A percentile compares a stretch with the other conserved stretches of the same genome.
phyloP scores from a whole-genome alignment of 2,113 vertebrate genomes.

The Daboia siamensis region DNA sequence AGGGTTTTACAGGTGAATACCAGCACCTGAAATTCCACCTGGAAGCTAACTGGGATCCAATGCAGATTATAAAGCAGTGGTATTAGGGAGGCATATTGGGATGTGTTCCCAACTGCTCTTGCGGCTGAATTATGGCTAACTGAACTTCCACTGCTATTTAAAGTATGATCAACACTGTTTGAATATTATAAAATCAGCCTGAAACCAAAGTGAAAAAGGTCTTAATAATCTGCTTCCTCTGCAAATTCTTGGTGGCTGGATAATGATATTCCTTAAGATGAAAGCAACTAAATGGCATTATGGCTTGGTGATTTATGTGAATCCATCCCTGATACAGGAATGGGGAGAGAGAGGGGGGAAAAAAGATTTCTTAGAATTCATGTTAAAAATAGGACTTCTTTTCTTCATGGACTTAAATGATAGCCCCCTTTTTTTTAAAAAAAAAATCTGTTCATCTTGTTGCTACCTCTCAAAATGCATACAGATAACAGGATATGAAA shows the following conservation, averaged over 20 bases:
- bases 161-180: neutral
- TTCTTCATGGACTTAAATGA: neutral
- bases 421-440: neutral
- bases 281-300: neutral
- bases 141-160: neutral
- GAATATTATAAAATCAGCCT: neutral
- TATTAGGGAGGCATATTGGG: neutral
- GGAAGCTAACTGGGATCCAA: neutral
- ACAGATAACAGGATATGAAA: neutral
- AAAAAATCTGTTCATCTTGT: neutral
- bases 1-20: neutral
- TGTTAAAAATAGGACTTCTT: neutral
- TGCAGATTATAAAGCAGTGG: neutral
- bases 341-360: neutral
- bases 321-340: neutral
- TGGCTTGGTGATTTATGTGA: neutral
- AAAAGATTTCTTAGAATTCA: neutral
- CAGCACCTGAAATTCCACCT: neutral
- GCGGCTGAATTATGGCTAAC: neutral
- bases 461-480: neutral
- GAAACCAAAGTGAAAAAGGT: neutral
- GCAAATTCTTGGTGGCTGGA: neutral
- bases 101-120: neutral
- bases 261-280: neutral
- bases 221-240: neutral